These are phyloP conservation scores for Palythoa grandiflora DNA, from an alignment of 92 coral and sea anemone genomes.

Conservation along the genomic window DNA sequence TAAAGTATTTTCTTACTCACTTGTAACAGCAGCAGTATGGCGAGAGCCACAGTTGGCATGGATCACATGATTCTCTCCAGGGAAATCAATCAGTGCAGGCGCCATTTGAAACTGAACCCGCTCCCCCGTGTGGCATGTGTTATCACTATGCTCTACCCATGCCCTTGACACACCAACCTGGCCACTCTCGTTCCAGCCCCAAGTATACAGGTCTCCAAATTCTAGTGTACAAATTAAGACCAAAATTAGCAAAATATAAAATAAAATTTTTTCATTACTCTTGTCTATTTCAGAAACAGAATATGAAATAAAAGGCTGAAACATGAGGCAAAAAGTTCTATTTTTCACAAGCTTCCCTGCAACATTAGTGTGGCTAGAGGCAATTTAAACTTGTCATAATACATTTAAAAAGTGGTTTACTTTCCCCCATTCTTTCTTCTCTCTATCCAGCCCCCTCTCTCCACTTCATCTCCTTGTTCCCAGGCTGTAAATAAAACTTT, in stretches of 20 bases:
- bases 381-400: no score
- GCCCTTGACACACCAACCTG: slow-evolving; percentile 82
- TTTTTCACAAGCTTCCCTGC: no score
- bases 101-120: slow-evolving; percentile 69
- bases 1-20: slow-evolving; percentile 28
- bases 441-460: no score
- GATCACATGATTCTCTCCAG: slow-evolving; percentile 67
- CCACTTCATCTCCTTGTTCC: no score
- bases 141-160: slow-evolving; percentile 41
- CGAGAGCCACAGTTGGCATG: slow-evolving; percentile 89
- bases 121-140: neutral
- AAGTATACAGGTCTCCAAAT: slow-evolving; percentile 90
- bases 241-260: neutral
- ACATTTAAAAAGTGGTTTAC: no score
- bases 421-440: no score
- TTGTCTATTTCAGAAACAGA: neutral
- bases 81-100: slow-evolving; percentile 69
- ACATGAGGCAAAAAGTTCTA: no score
- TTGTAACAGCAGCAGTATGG: slow-evolving; percentile 89
- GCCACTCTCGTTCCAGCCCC: slow-evolving; percentile 99
- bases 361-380: no score
- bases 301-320: neutral
- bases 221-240: slow-evolving; percentile 23
- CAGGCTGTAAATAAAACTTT: no score
- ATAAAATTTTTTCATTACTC: neutral